phyloP scores from a whole-genome alignment of 1,140 invertebrate species.

The Neuroterus valhalla region DNA sequence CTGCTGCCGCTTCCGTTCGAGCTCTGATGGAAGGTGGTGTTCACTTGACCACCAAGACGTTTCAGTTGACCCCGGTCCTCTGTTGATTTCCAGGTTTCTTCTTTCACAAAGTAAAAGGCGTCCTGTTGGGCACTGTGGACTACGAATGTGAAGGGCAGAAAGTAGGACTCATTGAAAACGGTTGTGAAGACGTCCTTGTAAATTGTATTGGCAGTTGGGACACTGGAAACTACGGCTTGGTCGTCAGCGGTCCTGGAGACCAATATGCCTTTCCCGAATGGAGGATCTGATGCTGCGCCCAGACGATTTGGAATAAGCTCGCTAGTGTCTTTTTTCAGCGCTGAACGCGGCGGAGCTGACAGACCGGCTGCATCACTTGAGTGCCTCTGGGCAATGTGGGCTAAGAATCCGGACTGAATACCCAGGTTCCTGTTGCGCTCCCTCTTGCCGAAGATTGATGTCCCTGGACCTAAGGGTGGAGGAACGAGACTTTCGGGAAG shows the following conservation, averaged over 20 bases:
- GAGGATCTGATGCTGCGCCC: conserved; percentile 86
- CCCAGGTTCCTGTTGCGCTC: conserved; percentile 74
- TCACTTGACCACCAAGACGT: conserved; percentile 91
- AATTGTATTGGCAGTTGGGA: conserved; percentile 90
- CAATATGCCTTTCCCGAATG: conserved; percentile 93
- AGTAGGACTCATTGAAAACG: conserved; percentile 93
- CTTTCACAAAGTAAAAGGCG: conserved; percentile 96
- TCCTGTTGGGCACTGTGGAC: conserved; percentile 92
- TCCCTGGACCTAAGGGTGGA: conserved; percentile 76
- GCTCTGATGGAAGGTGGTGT: conserved; percentile 93
- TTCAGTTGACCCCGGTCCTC: conserved; percentile 93
- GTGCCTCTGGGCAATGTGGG: conserved; percentile 83
- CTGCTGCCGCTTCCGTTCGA: conserved; percentile 81
- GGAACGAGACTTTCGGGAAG: conserved; percentile 79
- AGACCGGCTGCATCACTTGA: conserved; percentile 84
- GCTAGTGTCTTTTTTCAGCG: conserved; percentile 84
- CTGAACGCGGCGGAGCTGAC: conserved; percentile 83
- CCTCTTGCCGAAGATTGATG: conserved; percentile 78
- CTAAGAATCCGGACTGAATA: conserved; percentile 87
- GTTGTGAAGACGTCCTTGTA: conserved; percentile 94
- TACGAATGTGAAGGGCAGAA: conserved; percentile 91
- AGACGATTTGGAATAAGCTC: conserved; percentile 81
- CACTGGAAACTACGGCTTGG: conserved; percentile 88
- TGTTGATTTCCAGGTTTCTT: conserved; percentile 89
- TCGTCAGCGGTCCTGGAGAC: conserved; percentile 87